Base-by-base conservation (phyloP, 37 sponge, comb jelly and placozoan genomes). In the Tethya wilhelma region DNA sequence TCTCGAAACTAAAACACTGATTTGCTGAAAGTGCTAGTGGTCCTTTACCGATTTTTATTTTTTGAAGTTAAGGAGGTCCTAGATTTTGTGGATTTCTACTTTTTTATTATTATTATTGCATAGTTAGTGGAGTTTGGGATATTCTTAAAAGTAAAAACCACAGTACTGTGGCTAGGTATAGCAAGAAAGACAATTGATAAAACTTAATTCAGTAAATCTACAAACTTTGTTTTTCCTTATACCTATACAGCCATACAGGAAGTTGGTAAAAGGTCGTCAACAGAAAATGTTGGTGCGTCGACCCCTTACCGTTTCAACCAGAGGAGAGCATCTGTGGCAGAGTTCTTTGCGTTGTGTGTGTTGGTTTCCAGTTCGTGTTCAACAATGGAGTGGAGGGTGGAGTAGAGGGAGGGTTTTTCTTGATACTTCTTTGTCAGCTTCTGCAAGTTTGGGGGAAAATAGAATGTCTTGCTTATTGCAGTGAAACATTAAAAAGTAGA, bases 221-320 rank as follows among this genome's bases (percentile, higher is more conserved):
- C n/a, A n/a, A n/a, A n/a, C 9, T 49, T 49, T 49, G 14, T 19
- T 9, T 9, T 14, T 49, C 53, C 53, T 49, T 49, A 9, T 14
- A 49, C 9, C 22, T 26, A 12, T 26, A 60, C 63, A 12, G 25
- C 7, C 63, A 60, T 26, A 60, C 63, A 60, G 25, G 53, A 49
- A 49, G 14, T 19, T 49, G 14, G 14, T 49, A 19, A 49, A 49
- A 49, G 14, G 53, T 14, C 9, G 53, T 14, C 14, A 14, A 19
- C n/a, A n/a, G n/a, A n/a, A n/a, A n/a, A n/a, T n/a, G n/a, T n/a
- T n/a, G n/a, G n/a, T n/a, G n/a, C n/a, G n/a, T n/a, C n/a, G n/a
- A n/a, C 11, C 11, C 62, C n/a, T 8, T 26, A 93, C 94, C 94
- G 64, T 44, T 91, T 94, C 66, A 94, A 79, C 95, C 95, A 94